Evolutionary conservation across 2,113 vertebrate genomes (phyloP).

Genomic region (Ptychochromis oligacanthus): DNA sequence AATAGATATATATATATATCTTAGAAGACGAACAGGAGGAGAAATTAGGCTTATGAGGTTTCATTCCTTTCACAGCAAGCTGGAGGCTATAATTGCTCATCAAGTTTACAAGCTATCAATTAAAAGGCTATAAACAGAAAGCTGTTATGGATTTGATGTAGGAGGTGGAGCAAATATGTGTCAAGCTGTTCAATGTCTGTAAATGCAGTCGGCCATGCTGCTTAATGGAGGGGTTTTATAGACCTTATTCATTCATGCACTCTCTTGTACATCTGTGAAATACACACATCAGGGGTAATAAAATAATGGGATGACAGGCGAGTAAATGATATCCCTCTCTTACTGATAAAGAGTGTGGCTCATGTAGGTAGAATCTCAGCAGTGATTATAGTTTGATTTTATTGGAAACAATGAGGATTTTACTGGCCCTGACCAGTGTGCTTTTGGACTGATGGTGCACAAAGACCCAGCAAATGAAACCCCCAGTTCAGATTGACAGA

Average conservation of each 20-base stretch:
- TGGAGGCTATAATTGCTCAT: conserved; percentile 65
- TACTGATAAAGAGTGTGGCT: neutral
- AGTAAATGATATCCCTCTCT: neutral
- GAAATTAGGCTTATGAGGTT: neutral
- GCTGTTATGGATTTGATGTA: conserved; percentile 50
- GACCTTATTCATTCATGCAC: conserved; percentile 26
- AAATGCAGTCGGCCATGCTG: conserved; percentile 34
- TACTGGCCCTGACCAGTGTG: neutral
- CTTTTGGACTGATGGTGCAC: neutral
- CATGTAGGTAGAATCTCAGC: neutral
- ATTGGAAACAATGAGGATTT: neutral
- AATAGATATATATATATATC: neutral
- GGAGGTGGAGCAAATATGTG: conserved; percentile 38
- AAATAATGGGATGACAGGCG: conserved; percentile 9
- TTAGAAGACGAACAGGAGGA: neutral
- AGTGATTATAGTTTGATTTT: neutral
- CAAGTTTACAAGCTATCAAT: conserved; percentile 72
- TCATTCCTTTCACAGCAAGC: conserved; percentile 30
- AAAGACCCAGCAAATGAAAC: neutral
- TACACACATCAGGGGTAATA: conserved; percentile 7
- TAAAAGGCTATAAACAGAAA: conserved; percentile 72
- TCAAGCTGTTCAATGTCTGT: conserved; percentile 59
- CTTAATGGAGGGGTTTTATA: conserved; percentile 67
- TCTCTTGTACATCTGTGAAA: conserved; percentile 50
- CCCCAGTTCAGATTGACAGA: neutral